phyloP scores from a whole-genome alignment of 2,113 vertebrate genomes.

The Bubo bubo region DNA sequence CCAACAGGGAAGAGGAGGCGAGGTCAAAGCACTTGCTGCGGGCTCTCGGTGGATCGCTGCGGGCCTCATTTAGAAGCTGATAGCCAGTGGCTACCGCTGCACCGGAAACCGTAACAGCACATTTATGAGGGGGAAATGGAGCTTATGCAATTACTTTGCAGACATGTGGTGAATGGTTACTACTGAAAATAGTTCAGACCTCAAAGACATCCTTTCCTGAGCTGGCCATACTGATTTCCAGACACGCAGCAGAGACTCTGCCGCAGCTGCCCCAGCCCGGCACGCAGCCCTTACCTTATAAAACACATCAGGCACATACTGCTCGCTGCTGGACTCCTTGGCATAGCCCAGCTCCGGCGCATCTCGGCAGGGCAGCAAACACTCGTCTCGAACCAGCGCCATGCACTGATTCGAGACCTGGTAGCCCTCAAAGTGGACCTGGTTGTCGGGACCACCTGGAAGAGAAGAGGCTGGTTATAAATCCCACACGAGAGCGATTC shows the following conservation, averaged over 20 bases:
- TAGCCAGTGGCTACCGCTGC: not conserved
- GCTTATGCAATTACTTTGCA: not conserved
- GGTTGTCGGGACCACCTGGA: conserved; percentile 96
- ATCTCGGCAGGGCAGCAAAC: conserved; percentile 92
- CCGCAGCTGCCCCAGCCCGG: not conserved
- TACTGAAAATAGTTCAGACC: not conserved
- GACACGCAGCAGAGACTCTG: not conserved
- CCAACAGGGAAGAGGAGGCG: not conserved
- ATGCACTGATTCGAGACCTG: conserved; percentile 99
- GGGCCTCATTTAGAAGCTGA: not conserved
- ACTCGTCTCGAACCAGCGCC: conserved; percentile 95
- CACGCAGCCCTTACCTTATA: conserved; percentile 84
- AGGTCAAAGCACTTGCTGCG: not conserved
- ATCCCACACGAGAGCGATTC: accelerated
- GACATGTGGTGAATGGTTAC: not conserved
- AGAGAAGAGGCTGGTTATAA: not conserved
- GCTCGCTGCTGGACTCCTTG: conserved; percentile 97
- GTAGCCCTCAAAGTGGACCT: conserved; percentile 98
- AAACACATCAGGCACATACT: conserved; percentile 97
- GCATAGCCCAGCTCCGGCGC: conserved; percentile 92
- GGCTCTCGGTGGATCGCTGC: not conserved
- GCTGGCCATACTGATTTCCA: not conserved
- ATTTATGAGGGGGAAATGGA: not conserved
- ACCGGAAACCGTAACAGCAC: not conserved
- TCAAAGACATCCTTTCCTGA: not conserved